Conservation (phyloP, 1,140 invertebrate genomes). For the Camponotus floridanus region DNA sequence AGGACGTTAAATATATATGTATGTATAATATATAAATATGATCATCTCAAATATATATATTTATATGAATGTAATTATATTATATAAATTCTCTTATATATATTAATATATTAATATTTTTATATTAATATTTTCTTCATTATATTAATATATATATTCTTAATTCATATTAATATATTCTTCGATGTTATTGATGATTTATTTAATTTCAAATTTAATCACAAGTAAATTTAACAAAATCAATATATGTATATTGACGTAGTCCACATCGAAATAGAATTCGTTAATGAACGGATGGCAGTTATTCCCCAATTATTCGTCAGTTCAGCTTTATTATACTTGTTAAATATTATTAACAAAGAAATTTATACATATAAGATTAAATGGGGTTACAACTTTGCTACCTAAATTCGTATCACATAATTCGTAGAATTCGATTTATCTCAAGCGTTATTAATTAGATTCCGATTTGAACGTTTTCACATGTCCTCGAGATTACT, state of each 20-base stretch:
- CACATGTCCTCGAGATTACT: neutral
- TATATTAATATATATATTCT: too few relatives aligned
- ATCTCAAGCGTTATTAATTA: conserved; percentile 19
- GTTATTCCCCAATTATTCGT: neutral
- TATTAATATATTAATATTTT: too few relatives aligned
- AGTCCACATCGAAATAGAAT: neutral
- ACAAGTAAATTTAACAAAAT: conserved; percentile 6
- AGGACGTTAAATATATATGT: neutral
- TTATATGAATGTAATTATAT: too few relatives aligned
- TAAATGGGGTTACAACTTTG: conserved; percentile 3
- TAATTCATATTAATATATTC: neutral
- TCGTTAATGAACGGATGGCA: neutral
- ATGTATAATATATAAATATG: neutral
- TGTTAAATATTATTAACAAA: neutral
- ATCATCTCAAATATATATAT: neutral
- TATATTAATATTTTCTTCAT: too few relatives aligned
- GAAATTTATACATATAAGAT: conserved; percentile 23
- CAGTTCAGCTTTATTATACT: conserved; percentile 21
- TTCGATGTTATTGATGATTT: neutral
- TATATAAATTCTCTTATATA: too few relatives aligned
- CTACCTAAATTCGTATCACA: conserved; percentile 11
- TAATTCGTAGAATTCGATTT: conserved; percentile 22
- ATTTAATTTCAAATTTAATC: neutral
- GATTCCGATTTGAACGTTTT: neutral
- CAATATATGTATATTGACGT: neutral